Base-by-base conservation (phyloP, 2,888 invertebrate genomes). In the Malachius bipustulatus region DNA sequence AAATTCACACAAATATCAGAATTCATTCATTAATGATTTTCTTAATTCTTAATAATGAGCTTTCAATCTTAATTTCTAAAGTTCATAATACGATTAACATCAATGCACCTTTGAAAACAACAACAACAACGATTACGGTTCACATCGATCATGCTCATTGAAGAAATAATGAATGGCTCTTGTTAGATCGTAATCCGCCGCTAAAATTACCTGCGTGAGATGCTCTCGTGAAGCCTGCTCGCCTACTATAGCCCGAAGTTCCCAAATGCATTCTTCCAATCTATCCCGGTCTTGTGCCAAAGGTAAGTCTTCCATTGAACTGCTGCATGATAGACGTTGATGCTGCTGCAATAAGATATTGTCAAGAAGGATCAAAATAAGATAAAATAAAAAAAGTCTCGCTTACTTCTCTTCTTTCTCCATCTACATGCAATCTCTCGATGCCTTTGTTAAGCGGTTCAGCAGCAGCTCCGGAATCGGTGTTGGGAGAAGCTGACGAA, bases 181-280 rank as follows among this genome's bases (percentile, higher is more conserved):
- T 49, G 71, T 70, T 33, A 69, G 59, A 54, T 73, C 71, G 49
- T 66, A 73, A 52, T 73, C 72, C 4, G 72, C 72, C 3, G 72
- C 71, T 31, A 72, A 52, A 9, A 69, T 63, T 9, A 71, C 55
- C 46, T 66, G 61, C 16, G 69, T 63, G 10, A 73, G 57, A 39
- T 64, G 63, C 34, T 69, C 66, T 27, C 65, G 52, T 3, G 70
- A 57, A 10, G 67, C 66, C 1, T 57, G 53, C 16, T 69, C 66
- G 1, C 72, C 72, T 2, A 72, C 60, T 28, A 73, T 66, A 46
- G 67, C 67, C 31, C 66, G 50, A 35, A 73, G 55, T 37, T 67
- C 64, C 4, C 59, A 54, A 16, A 73, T 52, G 50, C 69, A 70
- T 2, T 57, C 55, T 32, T 67, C 65, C 31, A 70, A 50, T 24